Evolutionary conservation across 2,888 invertebrate species (phyloP).

Genomic region (Willowsia nigromaculata): DNA sequence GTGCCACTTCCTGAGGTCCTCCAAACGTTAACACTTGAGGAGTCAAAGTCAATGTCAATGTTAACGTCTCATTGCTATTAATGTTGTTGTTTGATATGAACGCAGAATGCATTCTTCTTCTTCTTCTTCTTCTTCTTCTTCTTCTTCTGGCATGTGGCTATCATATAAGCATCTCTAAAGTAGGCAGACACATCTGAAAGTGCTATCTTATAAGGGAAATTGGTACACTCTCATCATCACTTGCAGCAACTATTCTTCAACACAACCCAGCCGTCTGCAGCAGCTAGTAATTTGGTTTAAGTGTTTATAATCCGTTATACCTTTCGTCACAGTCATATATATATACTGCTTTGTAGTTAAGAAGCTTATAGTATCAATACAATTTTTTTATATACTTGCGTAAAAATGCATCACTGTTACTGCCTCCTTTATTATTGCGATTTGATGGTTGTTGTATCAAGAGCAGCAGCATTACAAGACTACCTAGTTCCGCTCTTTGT

Average conservation of each 20-base stretch:
- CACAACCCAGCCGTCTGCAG: background rate
- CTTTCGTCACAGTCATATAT: constrained; percentile 12
- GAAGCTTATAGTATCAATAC: no score
- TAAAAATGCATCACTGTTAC: background rate
- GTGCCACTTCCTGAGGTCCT: background rate
- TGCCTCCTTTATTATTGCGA: background rate
- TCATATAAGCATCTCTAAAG: background rate
- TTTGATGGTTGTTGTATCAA: background rate
- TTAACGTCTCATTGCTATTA: constrained; percentile 25
- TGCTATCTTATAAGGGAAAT: constrained; percentile 43
- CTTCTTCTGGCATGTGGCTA: background rate
- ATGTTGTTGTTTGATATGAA: background rate
- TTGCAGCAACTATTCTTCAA: background rate
- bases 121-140: no score
- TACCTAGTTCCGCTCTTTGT: constrained; percentile 59
- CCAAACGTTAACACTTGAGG: constrained; percentile 8
- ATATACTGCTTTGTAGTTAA: no score
- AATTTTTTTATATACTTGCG: background rate
- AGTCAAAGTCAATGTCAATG: constrained; percentile 65
- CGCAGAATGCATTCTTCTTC: background rate
- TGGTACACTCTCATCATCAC: constrained; percentile 45
- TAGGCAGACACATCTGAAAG: background rate
- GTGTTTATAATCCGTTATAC: background rate
- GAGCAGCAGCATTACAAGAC: constrained; percentile 15
- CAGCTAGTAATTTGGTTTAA: background rate